Conservation (phyloP, 2,113 vertebrate genomes). For the Mesitornis unicolor region DNA sequence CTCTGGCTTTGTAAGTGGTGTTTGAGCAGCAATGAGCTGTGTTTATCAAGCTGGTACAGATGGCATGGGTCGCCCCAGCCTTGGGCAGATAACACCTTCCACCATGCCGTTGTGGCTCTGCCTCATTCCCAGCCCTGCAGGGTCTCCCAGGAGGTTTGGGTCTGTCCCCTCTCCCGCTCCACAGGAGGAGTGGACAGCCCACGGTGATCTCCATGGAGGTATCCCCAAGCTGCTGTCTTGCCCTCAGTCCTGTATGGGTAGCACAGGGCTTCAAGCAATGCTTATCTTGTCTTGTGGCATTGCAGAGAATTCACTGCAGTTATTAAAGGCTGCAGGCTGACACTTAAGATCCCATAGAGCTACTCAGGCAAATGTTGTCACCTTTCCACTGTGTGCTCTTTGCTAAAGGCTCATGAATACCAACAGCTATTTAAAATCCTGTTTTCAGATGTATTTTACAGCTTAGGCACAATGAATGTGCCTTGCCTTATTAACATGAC, state of each 20-base stretch:
- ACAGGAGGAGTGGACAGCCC: neutral
- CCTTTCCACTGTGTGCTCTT: neutral
- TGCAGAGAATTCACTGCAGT: neutral
- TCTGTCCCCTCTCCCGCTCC: fast-evolving
- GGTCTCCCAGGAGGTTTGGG: neutral
- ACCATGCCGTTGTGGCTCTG: neutral
- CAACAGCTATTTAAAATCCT: neutral
- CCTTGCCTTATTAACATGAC: neutral
- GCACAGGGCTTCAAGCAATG: neutral
- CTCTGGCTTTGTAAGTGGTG: fast-evolving
- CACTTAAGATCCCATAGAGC: neutral
- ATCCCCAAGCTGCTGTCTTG: fast-evolving
- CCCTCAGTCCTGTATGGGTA: fast-evolving
- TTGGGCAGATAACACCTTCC: neutral
- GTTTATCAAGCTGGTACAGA: neutral
- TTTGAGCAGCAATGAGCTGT: fast-evolving
- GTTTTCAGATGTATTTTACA: neutral
- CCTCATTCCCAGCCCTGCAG: neutral
- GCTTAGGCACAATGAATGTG: neutral
- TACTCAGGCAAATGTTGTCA: neutral
- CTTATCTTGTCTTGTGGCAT: neutral
- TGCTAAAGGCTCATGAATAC: neutral
- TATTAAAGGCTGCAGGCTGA: neutral
- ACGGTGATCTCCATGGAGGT: fast-evolving
- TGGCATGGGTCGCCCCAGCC: fast-evolving